These are phyloP conservation scores for Lepidochrysops patricia DNA, from an alignment of 2,888 invertebrate species.

Conservation along the genomic window DNA sequence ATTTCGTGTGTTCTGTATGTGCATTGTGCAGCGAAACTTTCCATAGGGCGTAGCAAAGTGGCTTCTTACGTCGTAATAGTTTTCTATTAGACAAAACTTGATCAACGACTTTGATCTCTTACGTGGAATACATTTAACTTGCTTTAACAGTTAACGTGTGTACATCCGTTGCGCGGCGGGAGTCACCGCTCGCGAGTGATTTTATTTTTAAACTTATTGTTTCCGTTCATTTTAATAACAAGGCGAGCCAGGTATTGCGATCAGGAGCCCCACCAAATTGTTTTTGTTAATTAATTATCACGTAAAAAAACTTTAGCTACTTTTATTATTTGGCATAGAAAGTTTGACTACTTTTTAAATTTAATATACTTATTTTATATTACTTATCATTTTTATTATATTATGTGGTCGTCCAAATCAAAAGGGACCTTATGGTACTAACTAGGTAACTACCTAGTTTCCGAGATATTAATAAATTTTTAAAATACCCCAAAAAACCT, in stretches of 20 bases:
- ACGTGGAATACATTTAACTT: conserved; percentile 32
- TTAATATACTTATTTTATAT: too few relatives aligned
- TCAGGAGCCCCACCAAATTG: too few relatives aligned
- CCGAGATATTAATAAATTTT: too few relatives aligned
- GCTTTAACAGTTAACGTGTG: conserved; percentile 46
- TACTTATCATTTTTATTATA: too few relatives aligned
- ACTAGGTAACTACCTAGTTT: too few relatives aligned
- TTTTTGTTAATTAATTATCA: too few relatives aligned
- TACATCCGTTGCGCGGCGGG: conserved; percentile 53
- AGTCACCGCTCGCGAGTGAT: conserved; percentile 24
- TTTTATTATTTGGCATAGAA: too few relatives aligned
- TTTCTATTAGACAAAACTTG: conserved; percentile 40
- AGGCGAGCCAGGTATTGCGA: conserved; percentile 10
- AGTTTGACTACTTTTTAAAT: too few relatives aligned
- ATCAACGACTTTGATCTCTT: conserved; percentile 43
- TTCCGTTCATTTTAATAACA: background rate
- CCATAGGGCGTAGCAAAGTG: conserved; percentile 19
- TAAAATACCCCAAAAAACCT: too few relatives aligned
- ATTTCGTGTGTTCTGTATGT: background rate
- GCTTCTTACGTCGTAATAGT: conserved; percentile 30
- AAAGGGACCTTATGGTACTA: too few relatives aligned
- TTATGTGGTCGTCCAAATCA: too few relatives aligned
- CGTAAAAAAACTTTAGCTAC: too few relatives aligned
- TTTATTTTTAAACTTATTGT: background rate
- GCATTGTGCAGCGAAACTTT: conserved; percentile 14